phyloP scores from a whole-genome alignment of 1,140 invertebrate species.

The Lamellibrachia luymesi region DNA sequence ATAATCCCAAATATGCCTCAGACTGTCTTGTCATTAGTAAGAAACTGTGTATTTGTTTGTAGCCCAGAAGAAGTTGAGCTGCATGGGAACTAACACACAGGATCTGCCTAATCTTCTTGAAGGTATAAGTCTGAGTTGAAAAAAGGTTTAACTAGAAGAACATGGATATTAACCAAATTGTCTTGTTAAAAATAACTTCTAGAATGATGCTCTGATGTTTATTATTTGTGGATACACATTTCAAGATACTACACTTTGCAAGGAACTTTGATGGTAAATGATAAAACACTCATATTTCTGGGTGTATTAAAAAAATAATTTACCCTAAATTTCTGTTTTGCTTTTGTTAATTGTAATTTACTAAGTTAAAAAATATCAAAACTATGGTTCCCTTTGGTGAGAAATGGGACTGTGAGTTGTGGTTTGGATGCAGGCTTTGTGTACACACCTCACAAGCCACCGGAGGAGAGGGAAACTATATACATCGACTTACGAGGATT shows the following conservation, averaged over 20 bases:
- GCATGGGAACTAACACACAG: background rate
- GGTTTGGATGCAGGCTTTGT: background rate
- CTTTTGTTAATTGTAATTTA: background rate
- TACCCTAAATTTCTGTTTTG: background rate
- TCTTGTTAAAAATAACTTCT: background rate
- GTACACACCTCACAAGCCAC: background rate
- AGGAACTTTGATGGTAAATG: too few relatives aligned
- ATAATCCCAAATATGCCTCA: background rate
- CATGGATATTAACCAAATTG: background rate
- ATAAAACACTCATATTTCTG: background rate
- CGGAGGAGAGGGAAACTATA: conserved; percentile 39
- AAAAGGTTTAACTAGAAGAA: background rate
- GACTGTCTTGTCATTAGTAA: background rate
- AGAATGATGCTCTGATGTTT: background rate
- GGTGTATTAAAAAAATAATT: background rate
- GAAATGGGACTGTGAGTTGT: background rate
- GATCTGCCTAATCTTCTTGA: background rate
- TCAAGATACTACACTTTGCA: background rate
- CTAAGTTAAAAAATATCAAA: background rate
- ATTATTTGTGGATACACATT: background rate
- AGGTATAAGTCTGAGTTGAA: background rate
- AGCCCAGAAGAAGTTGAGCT: background rate
- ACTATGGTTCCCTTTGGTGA: background rate
- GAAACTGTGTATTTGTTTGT: background rate
- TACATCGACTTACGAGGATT: conserved; percentile 50